Base-by-base conservation (phyloP, 1,140 invertebrate species). In the Panagrolaimus sp. region DNA sequence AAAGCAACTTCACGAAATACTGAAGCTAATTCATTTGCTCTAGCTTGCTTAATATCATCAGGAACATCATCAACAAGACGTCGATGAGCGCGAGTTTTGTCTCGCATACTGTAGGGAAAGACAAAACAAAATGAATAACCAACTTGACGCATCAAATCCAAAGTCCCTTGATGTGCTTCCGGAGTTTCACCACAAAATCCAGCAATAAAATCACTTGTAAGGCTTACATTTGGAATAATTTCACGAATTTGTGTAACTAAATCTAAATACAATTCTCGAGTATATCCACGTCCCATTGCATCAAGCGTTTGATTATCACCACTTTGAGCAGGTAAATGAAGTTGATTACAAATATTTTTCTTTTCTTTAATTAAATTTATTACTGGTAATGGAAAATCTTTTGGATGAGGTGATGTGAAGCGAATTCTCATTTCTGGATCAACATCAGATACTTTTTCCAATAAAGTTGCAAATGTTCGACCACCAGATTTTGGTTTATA, bases 141-240 rank as follows among this genome's bases (percentile, higher is more conserved):
- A 0, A 96, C 91, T 69, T 84, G 74, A 72, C 89, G 83, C 70
- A 98, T 89, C n/a, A 97, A 84, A 0, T 88, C 87, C 5, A 97
- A 68, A 0, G 93, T 97, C 69, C 94, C 90, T 68, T 90, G 76
- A 85, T 97, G 96, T 81, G 93, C 91, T 65, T 89, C 87, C 43
- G 96, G 92, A 0, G 92, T 96, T 87, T 98, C 95, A 1, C 90
- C 91, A 84, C 94, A 97, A 86, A 98, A 98, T 0, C 94, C 95
- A 82, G 90, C 91, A 78, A 98, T 98, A 82, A 98, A 96, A 86
- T 98, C 94, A 80, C 91, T 93, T 9, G 91, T 92, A 0, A 98
- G 80, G 0, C 88, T 87, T 42, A 96, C 83, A 73, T 88, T 85
- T 16, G 92, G 92, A 53, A 96, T 84, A 51, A 89, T 85, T 0